Evolutionary conservation across 2,797 vertebrate genomes (phyloP).

Genomic region (Bradypodion ventrale): DNA sequence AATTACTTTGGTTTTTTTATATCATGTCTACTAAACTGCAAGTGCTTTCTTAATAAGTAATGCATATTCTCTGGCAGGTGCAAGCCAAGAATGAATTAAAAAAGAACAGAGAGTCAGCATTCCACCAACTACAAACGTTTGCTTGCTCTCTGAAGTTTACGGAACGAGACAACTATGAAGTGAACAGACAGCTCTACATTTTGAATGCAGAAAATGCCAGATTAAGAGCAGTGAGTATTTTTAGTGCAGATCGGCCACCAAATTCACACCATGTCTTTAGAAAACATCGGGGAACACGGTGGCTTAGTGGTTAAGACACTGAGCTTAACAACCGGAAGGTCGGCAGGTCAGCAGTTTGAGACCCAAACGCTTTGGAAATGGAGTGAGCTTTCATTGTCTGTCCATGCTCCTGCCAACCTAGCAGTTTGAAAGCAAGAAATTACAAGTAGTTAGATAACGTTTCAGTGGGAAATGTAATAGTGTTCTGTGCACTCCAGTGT

Average conservation of each 20-base stretch:
- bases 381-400: no score
- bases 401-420: no score
- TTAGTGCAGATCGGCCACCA: neutral
- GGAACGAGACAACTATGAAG: slow-evolving; percentile 68
- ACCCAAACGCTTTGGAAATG: no score
- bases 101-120: neutral
- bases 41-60: neutral
- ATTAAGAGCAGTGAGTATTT: slow-evolving; percentile 71
- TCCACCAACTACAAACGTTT: slow-evolving; percentile 28
- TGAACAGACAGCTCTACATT: slow-evolving; percentile 59
- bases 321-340: no score
- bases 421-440: no score
- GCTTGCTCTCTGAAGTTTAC: slow-evolving; percentile 60
- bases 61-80: slow-evolving; percentile 47
- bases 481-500: no score
- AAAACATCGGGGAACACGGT: no score
- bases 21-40: neutral
- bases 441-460: no score
- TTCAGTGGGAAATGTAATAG: no score
- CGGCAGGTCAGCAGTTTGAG: no score
- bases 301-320: no score
- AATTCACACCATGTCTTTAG: neutral
- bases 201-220: slow-evolving; percentile 68
- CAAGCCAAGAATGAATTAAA: slow-evolving; percentile 32
- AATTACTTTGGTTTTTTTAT: neutral